Conservation (phyloP, 2,797 vertebrate genomes). For the Austrolebias charrua region DNA sequence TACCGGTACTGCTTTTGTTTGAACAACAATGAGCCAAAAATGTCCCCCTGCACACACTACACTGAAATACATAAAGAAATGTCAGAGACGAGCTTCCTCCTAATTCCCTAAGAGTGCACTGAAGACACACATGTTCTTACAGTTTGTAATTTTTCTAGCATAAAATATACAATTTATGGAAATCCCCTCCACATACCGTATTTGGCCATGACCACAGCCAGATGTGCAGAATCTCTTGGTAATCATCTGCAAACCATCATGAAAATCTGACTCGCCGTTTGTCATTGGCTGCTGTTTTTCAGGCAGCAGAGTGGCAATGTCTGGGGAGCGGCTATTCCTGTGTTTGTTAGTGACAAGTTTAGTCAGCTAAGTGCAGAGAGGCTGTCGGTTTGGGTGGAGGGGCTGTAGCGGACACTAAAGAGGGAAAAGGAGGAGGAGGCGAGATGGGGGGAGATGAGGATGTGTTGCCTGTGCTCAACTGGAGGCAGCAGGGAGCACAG, state of each 20-base stretch:
- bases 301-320: slow-evolving; percentile 5
- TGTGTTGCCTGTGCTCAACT: slow-evolving; percentile 60
- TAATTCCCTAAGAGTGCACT: not conserved
- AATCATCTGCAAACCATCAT: not conserved
- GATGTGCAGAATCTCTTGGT: too few relatives aligned
- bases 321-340: slow-evolving; percentile 11
- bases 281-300: slow-evolving; percentile 20
- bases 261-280: slow-evolving; percentile 11
- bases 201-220: not conserved
- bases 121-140: too few relatives aligned
- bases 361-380: slow-evolving; percentile 17
- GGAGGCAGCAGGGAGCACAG: slow-evolving; percentile 55
- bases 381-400: slow-evolving; percentile 8
- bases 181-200: not conserved
- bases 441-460: slow-evolving; percentile 49
- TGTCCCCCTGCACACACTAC: not conserved
- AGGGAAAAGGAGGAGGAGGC: slow-evolving; percentile 27
- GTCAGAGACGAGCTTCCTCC: not conserved
- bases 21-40: too few relatives aligned
- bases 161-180: not conserved
- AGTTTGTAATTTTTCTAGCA: not conserved
- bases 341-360: slow-evolving; percentile 43
- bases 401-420: slow-evolving; percentile 41
- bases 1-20: not conserved
- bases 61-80: not conserved